Evolutionary conservation across 2,888 invertebrate genomes (phyloP).

Genomic region (Melanargia galathea): DNA sequence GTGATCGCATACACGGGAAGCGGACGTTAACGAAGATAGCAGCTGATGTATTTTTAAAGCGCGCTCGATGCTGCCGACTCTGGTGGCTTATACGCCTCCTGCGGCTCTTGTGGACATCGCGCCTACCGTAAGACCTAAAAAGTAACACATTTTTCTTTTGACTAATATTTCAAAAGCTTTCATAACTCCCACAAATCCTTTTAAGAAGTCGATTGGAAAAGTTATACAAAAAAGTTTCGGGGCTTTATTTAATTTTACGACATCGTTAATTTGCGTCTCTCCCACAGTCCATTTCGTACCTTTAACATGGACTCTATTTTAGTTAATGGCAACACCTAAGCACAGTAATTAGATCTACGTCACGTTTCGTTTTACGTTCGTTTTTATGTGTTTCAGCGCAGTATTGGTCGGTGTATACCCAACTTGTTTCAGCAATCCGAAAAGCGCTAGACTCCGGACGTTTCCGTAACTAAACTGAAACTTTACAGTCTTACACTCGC

Average conservation of each 20-base stretch:
- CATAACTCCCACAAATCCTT: background rate
- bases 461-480: too few species aligned
- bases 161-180: background rate
- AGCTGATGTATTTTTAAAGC: too few species aligned
- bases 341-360: background rate
- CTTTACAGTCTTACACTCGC: too few species aligned
- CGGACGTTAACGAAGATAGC: too few species aligned
- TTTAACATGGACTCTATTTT: conserved; percentile 21
- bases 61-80: too few species aligned
- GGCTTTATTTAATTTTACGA: conserved; percentile 11
- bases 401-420: too few species aligned
- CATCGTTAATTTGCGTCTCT: conserved; percentile 2
- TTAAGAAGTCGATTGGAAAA: conserved; percentile 2
- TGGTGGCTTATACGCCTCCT: too few species aligned
- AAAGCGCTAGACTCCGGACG: too few species aligned
- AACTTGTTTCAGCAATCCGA: too few species aligned
- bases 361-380: conserved; percentile 1
- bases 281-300: conserved; percentile 10
- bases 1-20: background rate
- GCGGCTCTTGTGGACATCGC: too few species aligned
- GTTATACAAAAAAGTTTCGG: background rate
- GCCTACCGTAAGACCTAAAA: too few species aligned
- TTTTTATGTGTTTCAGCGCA: background rate
- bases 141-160: background rate
- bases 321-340: background rate